These are phyloP conservation scores for Leptinotarsa texana DNA, from an alignment of 1,140 invertebrate genomes.

Conservation along the genomic window DNA sequence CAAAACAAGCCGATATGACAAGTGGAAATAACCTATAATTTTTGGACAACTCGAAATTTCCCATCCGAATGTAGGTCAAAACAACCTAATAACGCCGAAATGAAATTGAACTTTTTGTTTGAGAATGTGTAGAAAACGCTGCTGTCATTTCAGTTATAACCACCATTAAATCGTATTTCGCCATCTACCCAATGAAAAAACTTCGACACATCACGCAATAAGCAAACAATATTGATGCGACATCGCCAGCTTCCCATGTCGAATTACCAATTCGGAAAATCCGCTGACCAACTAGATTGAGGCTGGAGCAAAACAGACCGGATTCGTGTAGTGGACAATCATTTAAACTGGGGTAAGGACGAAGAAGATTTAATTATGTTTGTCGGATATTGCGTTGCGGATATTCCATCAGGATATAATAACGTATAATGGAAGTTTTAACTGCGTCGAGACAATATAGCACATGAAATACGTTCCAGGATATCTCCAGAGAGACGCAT, in stretches of 20 bases:
- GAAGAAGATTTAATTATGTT: constrained; percentile 16
- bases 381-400: constrained; percentile 11
- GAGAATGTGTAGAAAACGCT: too few species aligned
- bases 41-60: too few species aligned
- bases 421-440: constrained; percentile 18
- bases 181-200: neutral
- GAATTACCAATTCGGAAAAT: neutral
- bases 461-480: neutral
- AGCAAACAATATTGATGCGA: neutral
- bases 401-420: constrained; percentile 10
- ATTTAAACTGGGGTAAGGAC: constrained; percentile 19
- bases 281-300: neutral
- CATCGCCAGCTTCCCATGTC: neutral
- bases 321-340: neutral
- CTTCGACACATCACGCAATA: neutral
- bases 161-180: neutral
- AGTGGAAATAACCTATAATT: too few species aligned
- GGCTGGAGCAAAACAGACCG: neutral
- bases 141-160: too few species aligned
- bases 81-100: too few species aligned
- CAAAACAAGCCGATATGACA: too few species aligned
- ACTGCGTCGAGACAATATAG: neutral
- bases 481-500: neutral
- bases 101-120: too few species aligned
- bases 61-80: too few species aligned